Evolutionary conservation across 2,888 invertebrate genomes (phyloP).

Genomic region (Polydrusus cervinus): DNA sequence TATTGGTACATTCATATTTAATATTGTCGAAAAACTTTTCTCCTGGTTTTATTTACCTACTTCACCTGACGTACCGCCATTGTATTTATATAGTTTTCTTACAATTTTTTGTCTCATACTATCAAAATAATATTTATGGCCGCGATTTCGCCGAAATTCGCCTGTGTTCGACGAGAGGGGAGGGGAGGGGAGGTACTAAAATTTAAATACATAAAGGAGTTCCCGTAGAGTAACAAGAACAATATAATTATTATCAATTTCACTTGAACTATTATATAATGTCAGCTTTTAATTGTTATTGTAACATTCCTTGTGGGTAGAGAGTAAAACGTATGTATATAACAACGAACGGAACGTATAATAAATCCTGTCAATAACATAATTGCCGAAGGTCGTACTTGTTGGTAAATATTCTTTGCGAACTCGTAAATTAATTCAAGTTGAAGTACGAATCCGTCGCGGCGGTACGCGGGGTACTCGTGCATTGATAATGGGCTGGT

Average conservation of each 20-base stretch:
- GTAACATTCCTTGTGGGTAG: constrained; percentile 39
- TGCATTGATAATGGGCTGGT: not conserved
- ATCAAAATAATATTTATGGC: too few relatives aligned
- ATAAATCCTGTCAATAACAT: constrained; percentile 34
- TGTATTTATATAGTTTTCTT: too few relatives aligned
- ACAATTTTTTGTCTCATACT: too few relatives aligned
- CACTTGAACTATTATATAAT: constrained; percentile 30
- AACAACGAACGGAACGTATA: not conserved
- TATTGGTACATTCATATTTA: too few relatives aligned
- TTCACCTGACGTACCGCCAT: too few relatives aligned
- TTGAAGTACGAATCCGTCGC: constrained; percentile 1
- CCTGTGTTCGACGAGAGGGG: too few relatives aligned
- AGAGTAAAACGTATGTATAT: constrained; percentile 32
- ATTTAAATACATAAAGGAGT: too few relatives aligned
- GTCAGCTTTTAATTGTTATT: constrained; percentile 20
- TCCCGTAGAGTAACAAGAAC: not conserved
- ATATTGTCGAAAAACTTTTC: too few relatives aligned
- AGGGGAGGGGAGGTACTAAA: too few relatives aligned
- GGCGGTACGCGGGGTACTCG: not conserved
- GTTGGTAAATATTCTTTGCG: constrained; percentile 26
- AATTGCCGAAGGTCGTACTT: constrained; percentile 19
- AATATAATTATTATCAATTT: not conserved
- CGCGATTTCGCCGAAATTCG: too few relatives aligned
- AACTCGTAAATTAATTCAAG: constrained; percentile 19
- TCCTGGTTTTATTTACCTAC: too few relatives aligned